Percentiles rank a stretch among this genome's conserved stretches.
Conservation (phyloP, 2,113 vertebrate genomes). For the Nesoenas mayeri region DNA sequence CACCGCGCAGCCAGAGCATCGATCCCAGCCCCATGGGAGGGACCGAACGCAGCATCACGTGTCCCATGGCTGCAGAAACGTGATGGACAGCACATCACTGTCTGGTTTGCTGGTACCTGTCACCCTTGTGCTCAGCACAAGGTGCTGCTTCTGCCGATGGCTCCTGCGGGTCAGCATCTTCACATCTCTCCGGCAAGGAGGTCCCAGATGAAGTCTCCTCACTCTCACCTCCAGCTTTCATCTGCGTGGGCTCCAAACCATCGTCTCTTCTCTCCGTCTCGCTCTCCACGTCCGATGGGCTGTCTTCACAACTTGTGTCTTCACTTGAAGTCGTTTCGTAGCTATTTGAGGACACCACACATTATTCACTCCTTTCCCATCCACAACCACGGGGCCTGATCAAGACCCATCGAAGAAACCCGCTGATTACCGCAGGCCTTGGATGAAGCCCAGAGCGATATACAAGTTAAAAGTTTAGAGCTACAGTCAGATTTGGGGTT, state of each 20-base stretch:
- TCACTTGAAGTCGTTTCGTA: constrained; percentile 97
- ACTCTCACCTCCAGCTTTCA: neutral
- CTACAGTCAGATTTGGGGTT: neutral
- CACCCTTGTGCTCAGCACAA: neutral
- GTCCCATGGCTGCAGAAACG: neutral
- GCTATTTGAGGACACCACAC: constrained; percentile 74
- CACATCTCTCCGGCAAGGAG: fast-evolving
- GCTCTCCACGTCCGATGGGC: constrained; percentile 52
- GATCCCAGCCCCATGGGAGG: neutral
- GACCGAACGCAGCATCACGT: fast-evolving
- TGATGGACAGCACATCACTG: fast-evolving
- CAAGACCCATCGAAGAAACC: constrained; percentile 39
- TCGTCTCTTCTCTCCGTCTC: constrained; percentile 57
- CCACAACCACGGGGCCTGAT: neutral
- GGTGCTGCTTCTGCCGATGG: neutral
- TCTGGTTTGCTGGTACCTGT: constrained; percentile 52
- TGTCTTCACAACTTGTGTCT: constrained; percentile 90
- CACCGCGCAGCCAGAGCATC: neutral
- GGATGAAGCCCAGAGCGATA: neutral
- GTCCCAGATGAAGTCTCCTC: neutral
- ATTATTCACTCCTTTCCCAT: constrained; percentile 27
- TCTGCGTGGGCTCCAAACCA: neutral
- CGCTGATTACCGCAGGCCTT: constrained; percentile 23
- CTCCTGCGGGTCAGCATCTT: neutral
- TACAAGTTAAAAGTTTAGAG: neutral